These are phyloP conservation scores for Fringilla coelebs DNA, from an alignment of 2,797 vertebrate genomes.

Conservation along the genomic window DNA sequence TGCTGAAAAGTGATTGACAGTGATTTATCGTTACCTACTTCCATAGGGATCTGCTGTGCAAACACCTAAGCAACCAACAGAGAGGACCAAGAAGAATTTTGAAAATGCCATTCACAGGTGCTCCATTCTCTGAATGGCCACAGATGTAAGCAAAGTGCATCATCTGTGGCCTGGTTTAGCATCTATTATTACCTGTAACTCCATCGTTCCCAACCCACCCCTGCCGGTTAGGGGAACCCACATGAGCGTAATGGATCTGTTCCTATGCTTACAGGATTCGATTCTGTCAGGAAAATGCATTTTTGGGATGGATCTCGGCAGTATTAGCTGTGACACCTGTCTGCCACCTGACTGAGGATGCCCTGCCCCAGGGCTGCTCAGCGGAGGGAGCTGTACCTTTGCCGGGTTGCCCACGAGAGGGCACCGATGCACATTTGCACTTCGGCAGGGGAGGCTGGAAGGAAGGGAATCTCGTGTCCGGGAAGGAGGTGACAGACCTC, in stretches of 20 bases:
- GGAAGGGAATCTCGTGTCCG: neutral
- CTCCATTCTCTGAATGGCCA: neutral
- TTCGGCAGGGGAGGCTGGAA: rapidly evolving
- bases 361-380: neutral
- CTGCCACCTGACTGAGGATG: neutral
- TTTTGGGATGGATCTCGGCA: neutral
- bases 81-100: neutral
- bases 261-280: neutral
- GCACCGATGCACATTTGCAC: slow-evolving; percentile 8
- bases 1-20: neutral
- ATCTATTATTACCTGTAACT: neutral
- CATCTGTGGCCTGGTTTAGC: neutral
- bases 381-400: neutral
- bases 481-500: neutral
- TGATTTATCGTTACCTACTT: neutral
- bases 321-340: neutral
- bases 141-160: neutral
- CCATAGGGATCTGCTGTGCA: neutral
- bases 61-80: neutral
- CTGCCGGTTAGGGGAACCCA: neutral
- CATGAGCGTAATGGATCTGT: neutral
- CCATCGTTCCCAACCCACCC: neutral
- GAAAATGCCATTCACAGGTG: neutral
- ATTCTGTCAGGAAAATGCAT: neutral
- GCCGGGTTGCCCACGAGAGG: slow-evolving; percentile 2